These are phyloP conservation scores for Drosophila micromelanica DNA, from an alignment of 1,140 invertebrate species.

Conservation along the genomic window DNA sequence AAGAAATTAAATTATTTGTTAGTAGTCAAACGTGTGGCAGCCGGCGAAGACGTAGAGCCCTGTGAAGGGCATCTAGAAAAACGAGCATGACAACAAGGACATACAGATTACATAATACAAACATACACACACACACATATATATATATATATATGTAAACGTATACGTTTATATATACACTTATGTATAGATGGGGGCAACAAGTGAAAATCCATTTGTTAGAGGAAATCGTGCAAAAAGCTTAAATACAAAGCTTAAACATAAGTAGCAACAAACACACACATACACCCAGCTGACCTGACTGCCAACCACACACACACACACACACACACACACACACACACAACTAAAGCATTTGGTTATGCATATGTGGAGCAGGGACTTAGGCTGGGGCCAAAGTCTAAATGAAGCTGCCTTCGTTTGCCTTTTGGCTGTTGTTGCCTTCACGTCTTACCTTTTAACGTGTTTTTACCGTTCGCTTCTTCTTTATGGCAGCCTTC, in stretches of 20 bases:
- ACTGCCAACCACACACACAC: slow-evolving; percentile 34
- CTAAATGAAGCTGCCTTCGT: slow-evolving; percentile 74
- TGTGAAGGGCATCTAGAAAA: slow-evolving; percentile 61
- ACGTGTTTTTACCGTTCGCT: slow-evolving; percentile 80
- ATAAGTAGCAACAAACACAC: slow-evolving; percentile 70
- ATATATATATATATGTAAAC: too few species aligned
- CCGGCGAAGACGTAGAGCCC: slow-evolving; percentile 1
- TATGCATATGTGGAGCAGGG: slow-evolving; percentile 72
- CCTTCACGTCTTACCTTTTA: slow-evolving; percentile 75
- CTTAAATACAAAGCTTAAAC: slow-evolving; percentile 82
- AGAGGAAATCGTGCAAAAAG: slow-evolving; percentile 82
- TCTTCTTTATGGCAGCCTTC: slow-evolving; percentile 68
- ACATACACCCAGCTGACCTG: slow-evolving; percentile 34
- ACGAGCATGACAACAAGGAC: slow-evolving; percentile 75
- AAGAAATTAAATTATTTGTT: slow-evolving; percentile 80
- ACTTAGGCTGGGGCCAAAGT: slow-evolving; percentile 62
- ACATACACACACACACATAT: slow-evolving; percentile 21
- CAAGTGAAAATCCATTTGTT: slow-evolving; percentile 82
- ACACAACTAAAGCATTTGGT: slow-evolving; percentile 13
- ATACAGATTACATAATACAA: slow-evolving; percentile 56
- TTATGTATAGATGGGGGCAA: slow-evolving; percentile 58
- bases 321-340: slow-evolving; percentile 26
- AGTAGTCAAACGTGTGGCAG: slow-evolving; percentile 41
- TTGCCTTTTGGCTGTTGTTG: slow-evolving; percentile 53
- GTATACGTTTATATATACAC: too few species aligned